Conservation (phyloP, 1,140 invertebrate species). For the Grapholita molesta region DNA sequence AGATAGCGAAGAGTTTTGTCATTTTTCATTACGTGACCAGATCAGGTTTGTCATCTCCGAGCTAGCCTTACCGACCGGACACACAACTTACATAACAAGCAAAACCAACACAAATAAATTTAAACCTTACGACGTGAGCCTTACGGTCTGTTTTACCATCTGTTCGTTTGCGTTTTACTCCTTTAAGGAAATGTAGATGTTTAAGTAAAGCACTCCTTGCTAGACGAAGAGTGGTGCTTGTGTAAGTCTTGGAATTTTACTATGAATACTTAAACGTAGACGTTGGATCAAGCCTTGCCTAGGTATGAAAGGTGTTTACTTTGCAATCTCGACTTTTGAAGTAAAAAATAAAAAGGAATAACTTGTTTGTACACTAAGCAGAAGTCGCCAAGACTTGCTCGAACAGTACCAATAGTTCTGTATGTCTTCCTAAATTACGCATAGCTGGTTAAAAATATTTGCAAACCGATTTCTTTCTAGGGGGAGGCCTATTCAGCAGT, state of each 20-base stretch:
- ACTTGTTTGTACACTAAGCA: too few species aligned
- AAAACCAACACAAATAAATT: neutral
- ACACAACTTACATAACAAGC: neutral
- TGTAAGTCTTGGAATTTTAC: slow-evolving; percentile 43
- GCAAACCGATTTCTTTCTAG: too few species aligned
- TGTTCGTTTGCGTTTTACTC: neutral
- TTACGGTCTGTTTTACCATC: slow-evolving; percentile 15
- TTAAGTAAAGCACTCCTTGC: slow-evolving; percentile 45
- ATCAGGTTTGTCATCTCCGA: slow-evolving; percentile 68
- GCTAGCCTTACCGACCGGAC: slow-evolving; percentile 35
- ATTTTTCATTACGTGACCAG: slow-evolving; percentile 81
- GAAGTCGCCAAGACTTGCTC: too few species aligned
- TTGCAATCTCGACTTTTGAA: neutral
- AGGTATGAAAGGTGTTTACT: slow-evolving; percentile 20
- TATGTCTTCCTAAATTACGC: too few species aligned
- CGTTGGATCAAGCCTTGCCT: slow-evolving; percentile 37
- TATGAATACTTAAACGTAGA: slow-evolving; percentile 43
- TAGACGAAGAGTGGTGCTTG: slow-evolving; percentile 44
- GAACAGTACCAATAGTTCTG: too few species aligned
- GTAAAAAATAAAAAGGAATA: too few species aligned
- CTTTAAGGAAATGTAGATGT: slow-evolving; percentile 18
- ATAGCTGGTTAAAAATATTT: too few species aligned
- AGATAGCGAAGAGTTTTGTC: slow-evolving; percentile 59
- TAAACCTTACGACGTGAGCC: slow-evolving; percentile 2
- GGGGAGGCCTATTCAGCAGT: too few species aligned